Percentiles rank a stretch among this genome's conserved stretches.
These are phyloP conservation scores for Phytoseiulus persimilis DNA, from an alignment of 2,888 invertebrate genomes.

Conservation along the genomic window DNA sequence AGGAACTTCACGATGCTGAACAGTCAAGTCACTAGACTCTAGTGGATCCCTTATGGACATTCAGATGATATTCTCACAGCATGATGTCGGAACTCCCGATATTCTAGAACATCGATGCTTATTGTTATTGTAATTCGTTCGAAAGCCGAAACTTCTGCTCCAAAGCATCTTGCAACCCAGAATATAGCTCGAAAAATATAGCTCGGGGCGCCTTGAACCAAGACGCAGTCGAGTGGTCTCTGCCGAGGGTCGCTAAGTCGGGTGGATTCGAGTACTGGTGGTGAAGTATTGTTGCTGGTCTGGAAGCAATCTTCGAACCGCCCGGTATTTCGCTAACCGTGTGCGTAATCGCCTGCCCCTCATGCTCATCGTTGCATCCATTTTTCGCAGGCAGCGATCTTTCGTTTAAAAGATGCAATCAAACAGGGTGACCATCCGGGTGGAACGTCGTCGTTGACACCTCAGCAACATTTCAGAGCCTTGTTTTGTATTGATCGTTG, in stretches of 20 bases:
- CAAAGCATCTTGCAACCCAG: not conserved
- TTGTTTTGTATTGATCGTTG: not conserved
- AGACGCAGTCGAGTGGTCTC: not conserved
- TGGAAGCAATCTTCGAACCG: not conserved
- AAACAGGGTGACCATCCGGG: not conserved
- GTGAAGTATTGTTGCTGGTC: not conserved
- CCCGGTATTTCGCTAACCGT: not conserved
- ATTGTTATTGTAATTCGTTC: too few relatives aligned
- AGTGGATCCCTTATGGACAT: too few relatives aligned
- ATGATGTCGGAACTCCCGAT: too few relatives aligned
- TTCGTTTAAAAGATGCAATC: not conserved
- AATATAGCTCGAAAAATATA: not conserved
- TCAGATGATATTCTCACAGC: too few relatives aligned
- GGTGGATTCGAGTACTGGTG: not conserved
- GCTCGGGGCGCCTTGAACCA: not conserved
- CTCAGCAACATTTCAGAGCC: not conserved
- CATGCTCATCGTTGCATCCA: not conserved
- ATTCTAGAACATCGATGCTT: too few relatives aligned
- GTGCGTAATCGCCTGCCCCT: not conserved
- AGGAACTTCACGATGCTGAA: too few relatives aligned
- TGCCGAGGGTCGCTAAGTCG: not conserved
- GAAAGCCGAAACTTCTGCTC: not conserved
- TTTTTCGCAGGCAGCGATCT: not conserved
- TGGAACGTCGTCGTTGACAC: not conserved
- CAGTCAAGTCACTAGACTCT: too few relatives aligned